Evolutionary conservation across 2,113 vertebrate species (phyloP), one percentile per base, ranked within the genome.

Genomic region (Macquaria ambigua): DNA sequence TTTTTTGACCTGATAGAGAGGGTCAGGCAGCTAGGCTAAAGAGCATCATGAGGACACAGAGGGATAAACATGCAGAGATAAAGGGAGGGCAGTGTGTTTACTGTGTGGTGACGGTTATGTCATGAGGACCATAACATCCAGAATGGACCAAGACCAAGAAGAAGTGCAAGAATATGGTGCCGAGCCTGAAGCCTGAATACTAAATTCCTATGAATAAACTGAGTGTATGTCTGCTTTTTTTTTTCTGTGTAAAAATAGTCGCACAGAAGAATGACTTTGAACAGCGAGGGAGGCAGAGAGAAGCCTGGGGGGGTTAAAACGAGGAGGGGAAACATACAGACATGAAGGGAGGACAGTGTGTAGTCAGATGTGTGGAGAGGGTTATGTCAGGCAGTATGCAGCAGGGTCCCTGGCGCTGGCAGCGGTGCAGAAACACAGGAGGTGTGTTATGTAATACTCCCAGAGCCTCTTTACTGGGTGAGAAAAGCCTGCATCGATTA

Each of bases 301-400:
- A 0, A 48, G 39, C 43, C 81, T 3, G 41, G n/a, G 16, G 63
- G 28, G 67, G 34, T 16, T 34, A 20, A 61, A 68, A 50, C 52
- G 15, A 21, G 50, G 68, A 68, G 41, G 68, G 58, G 23, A 18
- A 25, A 37, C 56, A 56, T n/a, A 1, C 12, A 43, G 77, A 55
- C 78, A 75, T 63, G 72, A 61, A 72, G 85, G 71, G 67, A 73
- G 81, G 71, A 82, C 73, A 74, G 67, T 21, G 39, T 78, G 83
- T 0, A 62, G 82, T 53, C 16, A 23, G 75, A 68, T 64, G 77
- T n/a, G 75, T 46, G 48, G 25, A 15, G 41, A 15, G 41, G 62
- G 87, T 89, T 90, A 87, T 87, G 85, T 89, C 89, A 87, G 74
- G 82, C 78, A 62, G 64, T 64, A 5, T 74, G 90, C 88, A 88